Base-by-base conservation (phyloP, 2,888 invertebrate genomes). In the Monochamus alternatus region DNA sequence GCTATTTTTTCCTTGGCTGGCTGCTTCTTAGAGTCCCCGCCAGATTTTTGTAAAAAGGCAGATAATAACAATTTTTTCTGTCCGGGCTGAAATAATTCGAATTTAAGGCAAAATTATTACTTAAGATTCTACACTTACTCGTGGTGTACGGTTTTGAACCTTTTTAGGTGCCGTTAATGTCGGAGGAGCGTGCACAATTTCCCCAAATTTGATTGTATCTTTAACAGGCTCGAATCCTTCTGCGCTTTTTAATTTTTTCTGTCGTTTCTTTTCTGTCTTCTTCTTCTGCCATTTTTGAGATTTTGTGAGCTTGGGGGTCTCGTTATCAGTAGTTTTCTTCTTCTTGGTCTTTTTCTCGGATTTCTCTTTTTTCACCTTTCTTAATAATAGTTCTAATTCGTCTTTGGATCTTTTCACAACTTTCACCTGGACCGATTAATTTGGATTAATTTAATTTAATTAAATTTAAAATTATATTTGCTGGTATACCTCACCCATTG, bases 121-220 rank as follows among this genome's bases (percentile, higher is more conserved):
- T 22, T 22, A 22, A 22, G 2, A 12, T 43, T 64, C 14, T 12
- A 30, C 69, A 78, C 81, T 82, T 81, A 86, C 86, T 76, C 84
- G 82, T n/a, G 84, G 74, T 12, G 78, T 81, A 59, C 55, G 75
- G 75, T 81, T 77, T 12, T 65, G 22, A 59, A 90, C 91, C 82
- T 90, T 91, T 73, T 89, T 90, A 1, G 93, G 93, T 67, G 88
- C 86, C 3, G 89, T 86, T 55, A 95, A 89, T 69, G 90, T 88
- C 47, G 96, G 96, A 73, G 96, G 96, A 68, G 92, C 94, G 88
- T 94, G 93, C 3, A 91, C 93, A 67, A 93, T 91, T 85, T 95
- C 96, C 0, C 96, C 96, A 89, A 96, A 96, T 84, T 91, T 86
- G 31, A 96, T 90, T 64, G 90, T 89, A 87, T 96, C 96, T 82